These are phyloP conservation scores for Temnothorax nylanderi DNA, from an alignment of 1,140 invertebrate species.

Conservation along the genomic window DNA sequence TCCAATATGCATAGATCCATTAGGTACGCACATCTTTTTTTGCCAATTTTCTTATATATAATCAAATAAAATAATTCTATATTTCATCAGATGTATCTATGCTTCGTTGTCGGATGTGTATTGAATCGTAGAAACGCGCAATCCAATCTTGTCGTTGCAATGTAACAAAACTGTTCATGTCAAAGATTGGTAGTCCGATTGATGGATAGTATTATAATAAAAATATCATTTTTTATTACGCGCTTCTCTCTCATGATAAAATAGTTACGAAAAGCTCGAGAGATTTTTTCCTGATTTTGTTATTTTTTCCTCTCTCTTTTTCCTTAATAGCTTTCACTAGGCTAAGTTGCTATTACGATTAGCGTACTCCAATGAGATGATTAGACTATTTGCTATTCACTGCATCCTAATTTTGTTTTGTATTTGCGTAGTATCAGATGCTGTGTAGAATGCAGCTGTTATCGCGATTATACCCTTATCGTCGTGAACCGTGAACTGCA, in stretches of 20 bases:
- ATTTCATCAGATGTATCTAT: not conserved
- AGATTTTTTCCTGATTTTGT: not conserved
- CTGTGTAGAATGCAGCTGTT: not conserved
- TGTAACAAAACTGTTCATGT: not conserved
- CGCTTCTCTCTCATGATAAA: not conserved
- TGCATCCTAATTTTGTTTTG: not conserved
- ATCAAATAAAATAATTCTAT: not conserved
- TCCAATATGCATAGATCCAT: not conserved
- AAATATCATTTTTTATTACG: not conserved
- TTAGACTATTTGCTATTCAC: not conserved
- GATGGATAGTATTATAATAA: not conserved
- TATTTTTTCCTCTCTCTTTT: conserved; percentile 4
- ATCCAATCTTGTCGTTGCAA: not conserved
- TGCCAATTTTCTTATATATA: not conserved
- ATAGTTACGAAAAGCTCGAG: not conserved
- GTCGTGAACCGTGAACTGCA: not conserved
- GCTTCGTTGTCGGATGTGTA: not conserved
- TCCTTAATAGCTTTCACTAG: not conserved
- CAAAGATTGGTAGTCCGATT: not conserved
- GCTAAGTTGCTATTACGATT: not conserved
- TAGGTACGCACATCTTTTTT: not conserved
- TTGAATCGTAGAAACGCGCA: not conserved
- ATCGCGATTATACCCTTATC: not conserved
- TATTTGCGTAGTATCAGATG: not conserved
- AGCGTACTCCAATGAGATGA: not conserved